Conservation (phyloP, 2,113 vertebrate genomes). For the Paedocypris sp. region DNA sequence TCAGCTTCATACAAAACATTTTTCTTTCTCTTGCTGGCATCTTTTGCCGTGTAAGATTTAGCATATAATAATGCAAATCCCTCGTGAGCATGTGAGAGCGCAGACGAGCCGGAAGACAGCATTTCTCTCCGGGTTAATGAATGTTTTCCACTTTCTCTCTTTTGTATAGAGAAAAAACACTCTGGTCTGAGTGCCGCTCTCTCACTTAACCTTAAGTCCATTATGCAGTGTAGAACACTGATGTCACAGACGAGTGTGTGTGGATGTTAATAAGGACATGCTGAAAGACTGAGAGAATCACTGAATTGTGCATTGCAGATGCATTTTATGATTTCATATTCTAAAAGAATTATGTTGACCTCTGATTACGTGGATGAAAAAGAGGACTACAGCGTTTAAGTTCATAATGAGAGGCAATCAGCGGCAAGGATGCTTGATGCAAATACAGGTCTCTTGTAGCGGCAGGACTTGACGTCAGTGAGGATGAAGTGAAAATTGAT, state of each 20-base stretch:
- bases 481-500: background rate
- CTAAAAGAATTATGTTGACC: background rate
- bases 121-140: constrained; percentile 25
- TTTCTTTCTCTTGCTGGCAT: background rate
- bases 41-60: background rate
- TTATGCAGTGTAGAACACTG: background rate
- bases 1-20: background rate
- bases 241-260: background rate
- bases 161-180: background rate
- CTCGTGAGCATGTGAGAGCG: constrained; percentile 24
- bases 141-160: background rate
- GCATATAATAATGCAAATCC: constrained; percentile 4
- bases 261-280: background rate
- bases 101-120: background rate
- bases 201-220: constrained; percentile 10
- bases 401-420: constrained; percentile 45
- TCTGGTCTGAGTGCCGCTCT: background rate
- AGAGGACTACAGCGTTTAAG: constrained; percentile 9
- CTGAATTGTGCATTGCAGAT: too few species aligned
- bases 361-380: background rate
- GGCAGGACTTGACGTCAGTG: background rate
- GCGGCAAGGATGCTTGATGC: constrained; percentile 12
- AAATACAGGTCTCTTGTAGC: background rate
- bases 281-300: background rate
- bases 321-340: too few species aligned